phyloP scores from a whole-genome alignment of 2,113 vertebrate species.

The Hypocryptadius cinnamomeus region DNA sequence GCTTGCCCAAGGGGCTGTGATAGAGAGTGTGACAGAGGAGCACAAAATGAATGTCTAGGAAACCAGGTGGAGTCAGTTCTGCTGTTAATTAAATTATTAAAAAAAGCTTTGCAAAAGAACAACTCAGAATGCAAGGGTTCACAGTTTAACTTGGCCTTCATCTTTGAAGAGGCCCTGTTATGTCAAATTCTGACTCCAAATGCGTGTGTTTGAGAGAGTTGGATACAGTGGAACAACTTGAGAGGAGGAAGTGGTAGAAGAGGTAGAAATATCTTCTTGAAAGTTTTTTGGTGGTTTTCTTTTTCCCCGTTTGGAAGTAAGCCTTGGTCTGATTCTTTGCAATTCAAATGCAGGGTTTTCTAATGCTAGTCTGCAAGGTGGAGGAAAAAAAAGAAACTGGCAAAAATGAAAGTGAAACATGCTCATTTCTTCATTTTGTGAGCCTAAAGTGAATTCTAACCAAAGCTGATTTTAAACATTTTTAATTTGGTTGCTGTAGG shows the following conservation, averaged over 20 bases:
- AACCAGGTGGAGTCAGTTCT: not conserved
- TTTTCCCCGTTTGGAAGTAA: not conserved
- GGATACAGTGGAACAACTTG: not conserved
- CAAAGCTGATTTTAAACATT: not conserved
- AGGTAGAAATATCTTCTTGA: not conserved
- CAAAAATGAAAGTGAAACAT: constrained; percentile 59
- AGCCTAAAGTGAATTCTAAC: not conserved
- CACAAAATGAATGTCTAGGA: not conserved
- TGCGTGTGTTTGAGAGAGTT: not conserved
- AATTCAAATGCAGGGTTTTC: constrained; percentile 12
- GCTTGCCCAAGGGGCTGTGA: not conserved
- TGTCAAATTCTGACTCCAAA: not conserved
- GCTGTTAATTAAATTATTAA: not conserved
- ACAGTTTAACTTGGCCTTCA: not conserved
- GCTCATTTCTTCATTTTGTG: not conserved
- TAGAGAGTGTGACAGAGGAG: not conserved
- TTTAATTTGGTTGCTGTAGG: not conserved
- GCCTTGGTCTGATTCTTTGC: not conserved
- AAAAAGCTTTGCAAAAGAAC: not conserved
- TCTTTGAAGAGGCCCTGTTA: not conserved
- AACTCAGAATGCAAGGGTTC: not conserved
- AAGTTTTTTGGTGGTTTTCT: not conserved
- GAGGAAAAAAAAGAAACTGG: not conserved
- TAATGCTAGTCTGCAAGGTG: not conserved
- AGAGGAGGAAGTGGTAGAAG: not conserved